Percentiles rank a stretch among this genome's conserved stretches.
Evolutionary conservation across 2,797 vertebrate species (phyloP).

Genomic region (Notoglanidium macrostoma): DNA sequence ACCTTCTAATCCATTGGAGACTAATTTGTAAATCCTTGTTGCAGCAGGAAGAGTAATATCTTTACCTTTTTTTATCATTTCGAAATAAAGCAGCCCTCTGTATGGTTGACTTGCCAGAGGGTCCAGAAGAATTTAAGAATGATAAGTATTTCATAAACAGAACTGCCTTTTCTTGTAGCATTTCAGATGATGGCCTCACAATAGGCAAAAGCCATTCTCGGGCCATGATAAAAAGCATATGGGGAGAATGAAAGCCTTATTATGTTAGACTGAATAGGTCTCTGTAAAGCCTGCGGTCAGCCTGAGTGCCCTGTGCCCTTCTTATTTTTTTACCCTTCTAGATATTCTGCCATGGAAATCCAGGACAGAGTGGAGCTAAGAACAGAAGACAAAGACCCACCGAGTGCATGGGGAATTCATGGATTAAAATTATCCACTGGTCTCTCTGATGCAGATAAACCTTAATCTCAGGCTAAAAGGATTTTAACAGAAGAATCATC

Average conservation of each 20-base stretch:
- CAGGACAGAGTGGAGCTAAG: conserved; percentile 17
- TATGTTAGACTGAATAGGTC: conserved; percentile 71
- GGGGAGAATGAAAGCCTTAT: conserved; percentile 74
- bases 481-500: background rate
- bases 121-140: conserved; percentile 61
- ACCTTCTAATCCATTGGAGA: background rate
- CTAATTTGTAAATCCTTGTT: background rate
- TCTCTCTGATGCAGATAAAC: background rate
- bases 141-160: conserved; percentile 48
- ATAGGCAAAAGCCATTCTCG: conserved; percentile 65
- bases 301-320: conserved; percentile 26
- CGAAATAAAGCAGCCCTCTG: background rate
- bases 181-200: conserved; percentile 70
- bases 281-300: conserved; percentile 39
- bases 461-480: conserved; percentile 21
- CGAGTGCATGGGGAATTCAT: background rate
- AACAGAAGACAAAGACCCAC: conserved; percentile 21
- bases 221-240: conserved; percentile 73
- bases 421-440: conserved; percentile 4
- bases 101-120: conserved; percentile 55
- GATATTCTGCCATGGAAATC: conserved; percentile 19
- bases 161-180: conserved; percentile 67
- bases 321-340: background rate
- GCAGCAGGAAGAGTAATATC: background rate
- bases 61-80: conserved; percentile 1